Percentiles rank a stretch among this genome's conserved stretches.
Conservation (phyloP, 1,140 invertebrate genomes). For the Drosophila littoralis region DNA sequence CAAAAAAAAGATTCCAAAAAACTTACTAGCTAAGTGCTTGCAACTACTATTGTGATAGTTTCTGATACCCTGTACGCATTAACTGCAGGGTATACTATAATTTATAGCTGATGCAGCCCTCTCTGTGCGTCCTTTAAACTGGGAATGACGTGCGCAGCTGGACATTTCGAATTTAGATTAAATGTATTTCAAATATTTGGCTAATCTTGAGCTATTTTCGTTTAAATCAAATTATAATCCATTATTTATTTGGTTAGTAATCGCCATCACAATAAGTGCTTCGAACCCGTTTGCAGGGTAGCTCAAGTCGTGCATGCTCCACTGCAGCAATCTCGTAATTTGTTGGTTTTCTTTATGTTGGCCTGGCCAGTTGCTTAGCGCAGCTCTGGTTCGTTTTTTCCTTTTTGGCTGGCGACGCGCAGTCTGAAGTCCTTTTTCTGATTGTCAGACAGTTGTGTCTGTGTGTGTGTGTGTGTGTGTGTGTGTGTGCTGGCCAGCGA, state of each 20-base stretch:
- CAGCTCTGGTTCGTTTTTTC: slow-evolving; percentile 14
- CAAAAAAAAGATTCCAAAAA: slow-evolving; percentile 6
- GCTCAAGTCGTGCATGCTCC: background rate
- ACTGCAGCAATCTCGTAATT: background rate
- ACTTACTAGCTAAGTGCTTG: slow-evolving; percentile 18
- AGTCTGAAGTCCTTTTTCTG: slow-evolving; percentile 71
- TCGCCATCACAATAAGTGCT: too few relatives aligned
- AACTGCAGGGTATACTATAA: background rate
- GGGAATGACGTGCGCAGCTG: too few relatives aligned
- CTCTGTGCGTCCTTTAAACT: too few relatives aligned
- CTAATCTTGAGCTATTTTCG: too few relatives aligned
- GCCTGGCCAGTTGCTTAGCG: slow-evolving; percentile 3
- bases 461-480: slow-evolving; percentile 32
- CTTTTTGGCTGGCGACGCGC: slow-evolving; percentile 39
- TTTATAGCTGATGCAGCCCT: too few relatives aligned
- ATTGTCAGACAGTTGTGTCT: slow-evolving; percentile 46
- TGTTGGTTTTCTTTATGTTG: slow-evolving; percentile 5
- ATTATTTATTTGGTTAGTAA: too few relatives aligned
- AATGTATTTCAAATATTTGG: too few relatives aligned
- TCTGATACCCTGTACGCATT: background rate
- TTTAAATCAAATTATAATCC: too few relatives aligned
- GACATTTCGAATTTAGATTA: too few relatives aligned
- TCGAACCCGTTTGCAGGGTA: background rate
- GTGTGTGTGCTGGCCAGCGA: slow-evolving; percentile 12
- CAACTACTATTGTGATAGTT: slow-evolving; percentile 1